Percentiles rank a stretch among this genome's conserved stretches.
Evolutionary conservation across 2,888 invertebrate species (phyloP).

Genomic region (Polydrusus pterygomalis): DNA sequence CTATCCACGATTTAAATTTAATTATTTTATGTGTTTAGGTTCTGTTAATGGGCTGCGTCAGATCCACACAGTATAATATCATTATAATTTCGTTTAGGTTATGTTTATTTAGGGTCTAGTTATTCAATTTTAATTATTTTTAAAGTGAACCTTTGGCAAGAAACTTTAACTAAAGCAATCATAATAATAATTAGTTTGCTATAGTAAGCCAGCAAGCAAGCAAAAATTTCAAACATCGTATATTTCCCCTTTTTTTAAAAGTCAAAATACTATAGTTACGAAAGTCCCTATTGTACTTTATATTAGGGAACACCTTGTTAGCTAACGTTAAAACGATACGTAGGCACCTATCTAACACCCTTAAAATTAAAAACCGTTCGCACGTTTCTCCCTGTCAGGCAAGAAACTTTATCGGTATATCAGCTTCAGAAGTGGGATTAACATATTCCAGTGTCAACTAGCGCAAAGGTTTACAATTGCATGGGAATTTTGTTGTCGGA

Average conservation of each 20-base stretch:
- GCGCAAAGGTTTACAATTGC: background rate
- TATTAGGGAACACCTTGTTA: too few species aligned
- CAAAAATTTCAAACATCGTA: too few species aligned
- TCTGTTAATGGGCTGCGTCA: background rate
- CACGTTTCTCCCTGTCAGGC: background rate
- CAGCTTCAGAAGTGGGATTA: conserved; percentile 3
- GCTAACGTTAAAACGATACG: too few species aligned
- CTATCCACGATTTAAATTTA: background rate
- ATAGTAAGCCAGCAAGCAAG: too few species aligned
- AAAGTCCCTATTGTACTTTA: too few species aligned
- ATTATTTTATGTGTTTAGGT: conserved; percentile 6
- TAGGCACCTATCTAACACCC: too few species aligned
- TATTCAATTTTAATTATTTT: background rate
- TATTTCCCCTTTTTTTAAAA: too few species aligned
- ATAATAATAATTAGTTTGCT: too few species aligned
- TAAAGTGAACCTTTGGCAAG: background rate
- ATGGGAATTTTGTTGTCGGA: conserved; percentile 2
- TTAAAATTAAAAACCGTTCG: background rate
- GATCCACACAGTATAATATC: background rate
- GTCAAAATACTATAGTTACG: too few species aligned
- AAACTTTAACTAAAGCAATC: background rate
- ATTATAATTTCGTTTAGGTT: background rate
- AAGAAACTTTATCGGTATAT: conserved; percentile 2
- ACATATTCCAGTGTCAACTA: background rate
- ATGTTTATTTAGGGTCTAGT: background rate